Percentiles rank a stretch among this genome's conserved stretches.
Conservation (phyloP, 2,797 vertebrate species). For the Meriones psammophilus region DNA sequence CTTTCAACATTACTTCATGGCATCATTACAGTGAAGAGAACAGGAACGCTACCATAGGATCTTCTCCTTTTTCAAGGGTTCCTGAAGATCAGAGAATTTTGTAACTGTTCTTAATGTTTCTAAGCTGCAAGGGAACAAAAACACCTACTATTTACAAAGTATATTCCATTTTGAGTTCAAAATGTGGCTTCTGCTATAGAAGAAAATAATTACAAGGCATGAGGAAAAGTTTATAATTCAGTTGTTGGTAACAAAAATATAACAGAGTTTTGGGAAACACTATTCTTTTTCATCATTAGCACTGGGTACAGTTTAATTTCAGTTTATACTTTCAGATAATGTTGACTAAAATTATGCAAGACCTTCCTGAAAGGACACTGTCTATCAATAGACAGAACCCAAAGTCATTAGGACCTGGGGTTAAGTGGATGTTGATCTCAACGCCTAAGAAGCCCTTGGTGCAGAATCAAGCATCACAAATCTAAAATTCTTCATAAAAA, state of each 20-base stretch:
- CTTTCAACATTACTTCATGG: not conserved
- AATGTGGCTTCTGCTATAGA: not conserved
- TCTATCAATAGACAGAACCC: not conserved
- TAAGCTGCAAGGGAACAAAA: not conserved
- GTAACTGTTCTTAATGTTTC: conserved; percentile 9
- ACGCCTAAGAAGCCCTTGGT: not conserved
- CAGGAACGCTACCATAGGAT: not conserved
- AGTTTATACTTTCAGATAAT: conserved; percentile 37
- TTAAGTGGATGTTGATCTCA: conserved; percentile 13
- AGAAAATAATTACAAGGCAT: conserved; percentile 4
- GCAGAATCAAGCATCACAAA: conserved; percentile 21
- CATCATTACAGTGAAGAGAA: not conserved
- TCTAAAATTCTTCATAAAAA: conserved; percentile 51
- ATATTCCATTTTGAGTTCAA: not conserved
- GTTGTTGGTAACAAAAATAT: conserved; percentile 21
- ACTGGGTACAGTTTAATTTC: conserved; percentile 17
- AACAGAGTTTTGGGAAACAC: conserved; percentile 23
- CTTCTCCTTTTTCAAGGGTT: conserved; percentile 23
- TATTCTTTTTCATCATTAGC: conserved; percentile 35
- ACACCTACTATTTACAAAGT: not conserved
- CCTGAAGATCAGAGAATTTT: not conserved
- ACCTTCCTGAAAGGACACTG: not conserved
- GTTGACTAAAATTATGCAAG: not conserved
- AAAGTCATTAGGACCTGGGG: not conserved
- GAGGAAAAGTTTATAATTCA: not conserved